These are phyloP conservation scores for Itoplectis maculator DNA, from an alignment of 2,888 invertebrate genomes.

Conservation along the genomic window DNA sequence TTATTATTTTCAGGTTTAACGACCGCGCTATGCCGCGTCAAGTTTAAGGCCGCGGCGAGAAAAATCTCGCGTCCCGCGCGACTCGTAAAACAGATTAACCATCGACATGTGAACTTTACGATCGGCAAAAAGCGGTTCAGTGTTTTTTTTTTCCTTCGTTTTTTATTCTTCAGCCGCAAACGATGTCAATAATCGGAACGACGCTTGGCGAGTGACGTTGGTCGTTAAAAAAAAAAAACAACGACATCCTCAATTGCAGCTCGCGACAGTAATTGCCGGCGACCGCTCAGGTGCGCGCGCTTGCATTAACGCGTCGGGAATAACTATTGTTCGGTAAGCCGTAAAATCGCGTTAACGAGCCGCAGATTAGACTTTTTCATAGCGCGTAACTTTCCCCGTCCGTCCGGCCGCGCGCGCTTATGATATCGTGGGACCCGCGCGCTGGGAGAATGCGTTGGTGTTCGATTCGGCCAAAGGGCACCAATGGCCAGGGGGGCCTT, in stretches of 20 bases:
- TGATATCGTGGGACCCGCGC: no score
- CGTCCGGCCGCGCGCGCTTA: no score
- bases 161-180: not conserved
- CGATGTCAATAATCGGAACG: not conserved
- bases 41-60: not conserved
- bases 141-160: not conserved
- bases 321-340: conserved; percentile 3
- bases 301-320: conserved; percentile 1
- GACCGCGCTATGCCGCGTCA: not conserved
- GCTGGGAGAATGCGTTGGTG: no score
- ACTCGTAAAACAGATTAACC: not conserved
- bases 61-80: not conserved
- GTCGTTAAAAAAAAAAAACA: not conserved
- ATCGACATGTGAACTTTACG: not conserved
- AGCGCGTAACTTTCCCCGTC: not conserved
- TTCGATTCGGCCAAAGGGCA: conserved; percentile 25
- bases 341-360: conserved; percentile 2
- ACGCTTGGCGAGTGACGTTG: not conserved
- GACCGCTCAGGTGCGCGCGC: not conserved
- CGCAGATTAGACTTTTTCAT: conserved; percentile 1
- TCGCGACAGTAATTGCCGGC: not conserved
- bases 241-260: not conserved
- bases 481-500: conserved; percentile 20
- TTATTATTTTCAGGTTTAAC: not conserved
- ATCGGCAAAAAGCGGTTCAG: no score